phyloP scores from a whole-genome alignment of 2,797 vertebrate species.

The Falco berigora region DNA sequence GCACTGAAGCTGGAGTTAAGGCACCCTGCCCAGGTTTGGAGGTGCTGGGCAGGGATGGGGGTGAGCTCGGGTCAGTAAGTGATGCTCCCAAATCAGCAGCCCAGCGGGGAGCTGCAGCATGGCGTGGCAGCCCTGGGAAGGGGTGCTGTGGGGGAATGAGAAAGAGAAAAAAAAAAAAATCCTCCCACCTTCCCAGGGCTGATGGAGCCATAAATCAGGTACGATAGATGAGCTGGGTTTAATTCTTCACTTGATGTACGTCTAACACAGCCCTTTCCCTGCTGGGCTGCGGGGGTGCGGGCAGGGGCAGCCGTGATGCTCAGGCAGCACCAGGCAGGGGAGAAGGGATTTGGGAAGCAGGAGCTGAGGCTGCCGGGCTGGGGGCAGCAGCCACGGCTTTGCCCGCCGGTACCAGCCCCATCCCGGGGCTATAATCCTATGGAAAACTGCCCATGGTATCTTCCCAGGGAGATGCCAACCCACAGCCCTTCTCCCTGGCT shows the following conservation, averaged over 20 bases:
- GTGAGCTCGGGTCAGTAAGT: neutral
- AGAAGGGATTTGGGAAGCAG: neutral
- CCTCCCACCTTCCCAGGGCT: neutral
- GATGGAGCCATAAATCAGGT: neutral
- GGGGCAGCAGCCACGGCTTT: neutral
- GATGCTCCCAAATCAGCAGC: neutral
- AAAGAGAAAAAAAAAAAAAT: neutral
- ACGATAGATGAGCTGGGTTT: neutral
- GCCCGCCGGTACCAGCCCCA: rapidly evolving
- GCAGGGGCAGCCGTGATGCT: neutral
- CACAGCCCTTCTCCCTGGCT: neutral
- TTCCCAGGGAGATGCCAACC: neutral
- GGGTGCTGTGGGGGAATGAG: neutral
- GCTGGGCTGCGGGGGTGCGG: rapidly evolving
- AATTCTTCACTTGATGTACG: neutral
- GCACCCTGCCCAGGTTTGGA: neutral
- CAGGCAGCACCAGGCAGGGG: neutral
- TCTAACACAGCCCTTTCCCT: neutral
- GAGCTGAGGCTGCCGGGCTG: rapidly evolving
- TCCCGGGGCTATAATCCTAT: too few species aligned
- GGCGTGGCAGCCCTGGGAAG: neutral
- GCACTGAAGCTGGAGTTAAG: neutral
- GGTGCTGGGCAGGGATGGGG: neutral
- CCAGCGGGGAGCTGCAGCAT: neutral
- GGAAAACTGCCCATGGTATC: neutral